These are phyloP conservation scores for Sciaenops ocellatus DNA, from an alignment of 2,797 vertebrate species.

Conservation along the genomic window DNA sequence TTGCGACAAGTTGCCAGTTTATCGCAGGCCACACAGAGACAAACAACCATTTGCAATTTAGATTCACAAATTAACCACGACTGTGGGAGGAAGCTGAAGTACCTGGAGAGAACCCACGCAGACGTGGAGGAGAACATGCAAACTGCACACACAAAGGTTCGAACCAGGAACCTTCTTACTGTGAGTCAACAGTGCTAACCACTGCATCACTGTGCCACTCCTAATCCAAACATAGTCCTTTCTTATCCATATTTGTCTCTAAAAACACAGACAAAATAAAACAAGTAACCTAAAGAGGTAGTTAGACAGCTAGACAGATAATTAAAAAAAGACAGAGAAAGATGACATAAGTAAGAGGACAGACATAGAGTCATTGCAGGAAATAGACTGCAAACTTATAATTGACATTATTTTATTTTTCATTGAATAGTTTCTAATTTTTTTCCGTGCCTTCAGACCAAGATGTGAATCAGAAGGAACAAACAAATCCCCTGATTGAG, in stretches of 20 bases:
- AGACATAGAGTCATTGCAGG: slow-evolving; percentile 31
- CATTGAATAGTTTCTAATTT: slow-evolving; percentile 84
- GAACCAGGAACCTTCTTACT: no score
- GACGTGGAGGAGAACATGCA: no score
- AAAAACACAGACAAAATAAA: not conserved
- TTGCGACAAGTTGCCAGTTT: no score
- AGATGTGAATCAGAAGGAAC: slow-evolving; percentile 85
- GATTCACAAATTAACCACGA: no score
- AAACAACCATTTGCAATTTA: no score
- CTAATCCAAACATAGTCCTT: not conserved
- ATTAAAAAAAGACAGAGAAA: not conserved
- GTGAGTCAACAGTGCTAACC: no score
- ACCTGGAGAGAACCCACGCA: no score
- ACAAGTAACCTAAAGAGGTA: slow-evolving; percentile 1
- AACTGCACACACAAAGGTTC: no score
- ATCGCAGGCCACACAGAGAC: no score
- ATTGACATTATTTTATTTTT: slow-evolving; percentile 86
- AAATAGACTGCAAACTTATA: slow-evolving; percentile 65
- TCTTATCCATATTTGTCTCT: not conserved
- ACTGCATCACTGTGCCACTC: no score
- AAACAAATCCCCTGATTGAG: slow-evolving; percentile 84
- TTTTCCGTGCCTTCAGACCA: slow-evolving; percentile 83
- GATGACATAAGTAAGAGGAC: not conserved
- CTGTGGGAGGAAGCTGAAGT: no score
- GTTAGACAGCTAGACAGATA: not conserved